These are phyloP conservation scores for Australoheros scitulus DNA, from an alignment of 2,113 vertebrate species.

Conservation along the genomic window DNA sequence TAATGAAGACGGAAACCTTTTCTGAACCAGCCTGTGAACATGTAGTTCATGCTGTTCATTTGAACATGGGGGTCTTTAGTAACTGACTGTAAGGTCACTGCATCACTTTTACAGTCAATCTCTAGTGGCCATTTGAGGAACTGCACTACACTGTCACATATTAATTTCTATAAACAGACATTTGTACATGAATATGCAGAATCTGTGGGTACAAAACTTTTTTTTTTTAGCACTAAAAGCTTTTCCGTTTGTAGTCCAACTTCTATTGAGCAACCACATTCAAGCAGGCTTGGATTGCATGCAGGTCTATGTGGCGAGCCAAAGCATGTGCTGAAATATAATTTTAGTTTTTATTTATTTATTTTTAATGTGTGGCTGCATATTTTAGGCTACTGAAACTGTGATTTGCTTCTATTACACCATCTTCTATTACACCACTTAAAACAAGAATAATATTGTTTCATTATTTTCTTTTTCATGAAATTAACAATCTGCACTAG, in stretches of 20 bases:
- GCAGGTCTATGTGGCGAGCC: neutral
- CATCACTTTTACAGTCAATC: rapidly evolving
- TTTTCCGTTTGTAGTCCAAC: neutral
- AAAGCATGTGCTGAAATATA: neutral
- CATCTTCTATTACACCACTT: too few relatives aligned
- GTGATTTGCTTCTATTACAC: too few relatives aligned
- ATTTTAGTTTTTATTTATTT: neutral
- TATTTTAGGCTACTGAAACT: too few relatives aligned
- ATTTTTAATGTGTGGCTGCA: too few relatives aligned
- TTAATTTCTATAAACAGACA: neutral
- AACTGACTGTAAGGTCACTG: neutral
- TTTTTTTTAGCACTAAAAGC: neutral
- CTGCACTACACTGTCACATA: neutral
- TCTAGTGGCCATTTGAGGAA: neutral
- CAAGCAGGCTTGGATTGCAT: neutral
- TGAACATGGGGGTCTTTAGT: neutral
- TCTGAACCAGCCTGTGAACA: neutral
- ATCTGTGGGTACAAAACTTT: rapidly evolving
- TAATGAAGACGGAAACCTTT: too few relatives aligned
- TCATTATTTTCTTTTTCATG: too few relatives aligned
- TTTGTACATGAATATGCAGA: neutral
- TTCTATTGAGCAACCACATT: neutral
- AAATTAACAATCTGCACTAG: too few relatives aligned
- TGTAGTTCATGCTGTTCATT: neutral
- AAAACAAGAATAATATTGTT: too few relatives aligned